These are phyloP conservation scores for Podocnemis expansa DNA, from an alignment of 2,113 vertebrate species.

Conservation along the genomic window DNA sequence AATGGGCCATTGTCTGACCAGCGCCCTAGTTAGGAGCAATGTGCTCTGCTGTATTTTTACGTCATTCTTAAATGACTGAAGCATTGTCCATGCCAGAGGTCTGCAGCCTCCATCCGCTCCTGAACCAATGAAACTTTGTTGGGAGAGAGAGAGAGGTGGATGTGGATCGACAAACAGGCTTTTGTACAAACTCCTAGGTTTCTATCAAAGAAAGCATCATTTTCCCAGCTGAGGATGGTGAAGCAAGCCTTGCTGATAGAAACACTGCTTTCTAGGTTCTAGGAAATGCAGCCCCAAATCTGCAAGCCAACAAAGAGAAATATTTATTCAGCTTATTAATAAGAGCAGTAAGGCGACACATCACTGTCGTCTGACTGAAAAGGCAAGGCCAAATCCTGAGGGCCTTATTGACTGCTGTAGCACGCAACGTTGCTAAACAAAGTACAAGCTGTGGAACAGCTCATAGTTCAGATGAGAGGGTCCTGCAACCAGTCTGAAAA, in stretches of 20 bases:
- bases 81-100: not conserved
- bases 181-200: not conserved
- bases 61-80: not conserved
- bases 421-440: conserved; percentile 11
- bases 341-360: not conserved
- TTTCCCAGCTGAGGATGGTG: not conserved
- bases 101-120: not conserved
- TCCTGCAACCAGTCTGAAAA: conserved; percentile 36
- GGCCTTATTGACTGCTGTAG: conserved; percentile 42
- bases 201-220: not conserved
- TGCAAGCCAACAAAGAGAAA: not conserved
- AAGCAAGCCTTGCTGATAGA: not conserved
- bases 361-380: not conserved
- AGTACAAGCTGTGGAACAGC: conserved; percentile 26
- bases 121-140: not conserved
- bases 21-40: not conserved
- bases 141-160: not conserved
- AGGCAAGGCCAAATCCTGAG: not conserved
- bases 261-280: not conserved
- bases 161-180: not conserved
- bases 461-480: conserved; percentile 20
- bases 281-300: not conserved
- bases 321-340: not conserved
- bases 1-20: not conserved
- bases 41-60: not conserved